These are phyloP conservation scores for Cyphomyrus plagiostoma DNA, from an alignment of 2,113 vertebrate genomes.

Conservation along the genomic window DNA sequence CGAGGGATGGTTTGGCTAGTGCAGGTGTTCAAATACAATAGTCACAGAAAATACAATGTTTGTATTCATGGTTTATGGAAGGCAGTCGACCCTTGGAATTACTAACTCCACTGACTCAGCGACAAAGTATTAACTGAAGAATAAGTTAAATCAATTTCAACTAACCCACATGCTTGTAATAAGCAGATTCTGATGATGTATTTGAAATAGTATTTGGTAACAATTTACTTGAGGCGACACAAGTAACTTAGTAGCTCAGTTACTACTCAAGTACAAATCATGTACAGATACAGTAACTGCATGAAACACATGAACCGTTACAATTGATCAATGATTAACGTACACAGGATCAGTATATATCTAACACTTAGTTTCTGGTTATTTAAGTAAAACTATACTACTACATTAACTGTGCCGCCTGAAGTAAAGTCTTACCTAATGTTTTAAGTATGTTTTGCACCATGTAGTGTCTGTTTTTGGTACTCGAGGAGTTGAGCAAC, in stretches of 20 bases:
- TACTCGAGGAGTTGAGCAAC: constrained; percentile 2
- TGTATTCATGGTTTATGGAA: background rate
- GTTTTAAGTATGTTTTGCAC: background rate
- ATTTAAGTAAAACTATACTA: background rate
- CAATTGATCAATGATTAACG: background rate
- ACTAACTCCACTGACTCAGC: background rate
- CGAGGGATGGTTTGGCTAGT: background rate
- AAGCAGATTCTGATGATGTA: background rate
- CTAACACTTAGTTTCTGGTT: background rate
- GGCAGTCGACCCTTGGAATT: background rate
- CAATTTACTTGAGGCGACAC: background rate
- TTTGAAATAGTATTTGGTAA: background rate
- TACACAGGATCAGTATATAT: background rate
- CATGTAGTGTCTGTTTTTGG: background rate
- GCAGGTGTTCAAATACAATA: background rate
- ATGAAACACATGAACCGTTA: background rate
- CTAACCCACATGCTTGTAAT: background rate
- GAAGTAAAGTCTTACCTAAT: background rate
- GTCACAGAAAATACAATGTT: background rate
- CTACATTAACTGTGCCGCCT: background rate
- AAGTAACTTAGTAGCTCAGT: background rate
- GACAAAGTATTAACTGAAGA: background rate
- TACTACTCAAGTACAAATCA: background rate
- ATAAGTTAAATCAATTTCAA: background rate
- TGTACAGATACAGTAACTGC: background rate